A percentile compares a stretch with the other conserved stretches of the same genome.
Evolutionary conservation across 2,797 vertebrate species (phyloP).

Genomic region (Megalops cyprinoides): DNA sequence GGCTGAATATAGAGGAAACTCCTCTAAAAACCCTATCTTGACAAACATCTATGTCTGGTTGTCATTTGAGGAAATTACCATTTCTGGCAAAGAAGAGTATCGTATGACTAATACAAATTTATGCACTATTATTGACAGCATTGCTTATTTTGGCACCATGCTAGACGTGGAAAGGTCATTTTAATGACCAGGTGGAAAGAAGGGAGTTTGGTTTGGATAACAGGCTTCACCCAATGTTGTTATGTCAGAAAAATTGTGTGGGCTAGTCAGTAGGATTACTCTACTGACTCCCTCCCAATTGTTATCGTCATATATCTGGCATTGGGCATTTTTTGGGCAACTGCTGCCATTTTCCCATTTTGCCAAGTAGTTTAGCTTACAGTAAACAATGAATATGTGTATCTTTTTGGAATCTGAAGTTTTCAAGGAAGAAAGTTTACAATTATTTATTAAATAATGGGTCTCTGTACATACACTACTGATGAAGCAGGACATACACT

Average conservation of each 20-base stretch:
- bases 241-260: not conserved
- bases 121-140: not conserved
- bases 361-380: too few relatives aligned
- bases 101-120: not conserved
- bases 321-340: too few relatives aligned
- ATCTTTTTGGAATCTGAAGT: too few relatives aligned
- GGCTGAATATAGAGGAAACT: not conserved
- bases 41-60: constrained; percentile 3
- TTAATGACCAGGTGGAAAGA: not conserved
- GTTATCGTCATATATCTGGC: too few relatives aligned
- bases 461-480: too few relatives aligned
- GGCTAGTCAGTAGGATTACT: not conserved
- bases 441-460: too few relatives aligned
- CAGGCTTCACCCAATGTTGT: not conserved
- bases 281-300: not conserved
- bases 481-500: too few relatives aligned
- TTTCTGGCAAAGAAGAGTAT: not conserved
- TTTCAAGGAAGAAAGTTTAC: too few relatives aligned
- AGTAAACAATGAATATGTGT: too few relatives aligned
- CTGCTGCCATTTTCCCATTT: too few relatives aligned
- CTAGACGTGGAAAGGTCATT: not conserved
- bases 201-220: not conserved
- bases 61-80: constrained; percentile 6
- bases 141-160: constrained; percentile 2
- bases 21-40: not conserved